Evolutionary conservation across 2,888 invertebrate genomes (phyloP).

Genomic region (Hymenopus coronatus): DNA sequence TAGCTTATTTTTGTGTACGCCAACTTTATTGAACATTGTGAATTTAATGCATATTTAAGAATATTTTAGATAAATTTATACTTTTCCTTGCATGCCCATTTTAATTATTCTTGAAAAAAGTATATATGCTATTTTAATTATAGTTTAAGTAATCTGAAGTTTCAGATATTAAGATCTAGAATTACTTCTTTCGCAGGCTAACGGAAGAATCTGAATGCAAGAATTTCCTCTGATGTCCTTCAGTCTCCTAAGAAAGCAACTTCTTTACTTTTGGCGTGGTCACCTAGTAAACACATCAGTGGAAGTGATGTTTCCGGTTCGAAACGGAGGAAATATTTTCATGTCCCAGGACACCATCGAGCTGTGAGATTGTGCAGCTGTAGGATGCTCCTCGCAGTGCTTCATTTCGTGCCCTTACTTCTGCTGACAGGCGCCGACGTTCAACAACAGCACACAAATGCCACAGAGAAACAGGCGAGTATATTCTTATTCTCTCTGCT

Average conservation of each 20-base stretch:
- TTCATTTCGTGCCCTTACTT: not conserved
- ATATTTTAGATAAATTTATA: too few relatives aligned
- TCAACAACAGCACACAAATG: not conserved
- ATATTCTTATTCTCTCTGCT: not conserved
- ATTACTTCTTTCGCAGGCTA: not conserved
- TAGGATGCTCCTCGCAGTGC: not conserved
- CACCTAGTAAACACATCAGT: not conserved
- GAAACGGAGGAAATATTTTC: not conserved
- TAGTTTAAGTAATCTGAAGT: too few relatives aligned
- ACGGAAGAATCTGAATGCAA: not conserved
- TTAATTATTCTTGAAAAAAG: too few relatives aligned
- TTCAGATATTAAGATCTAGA: not conserved
- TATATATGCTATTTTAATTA: too few relatives aligned
- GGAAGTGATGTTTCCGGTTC: not conserved
- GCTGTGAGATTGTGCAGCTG: not conserved
- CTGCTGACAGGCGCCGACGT: not conserved
- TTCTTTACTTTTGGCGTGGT: not conserved
- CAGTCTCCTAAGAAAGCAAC: not conserved
- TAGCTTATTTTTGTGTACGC: too few relatives aligned
- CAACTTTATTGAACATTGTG: too few relatives aligned
- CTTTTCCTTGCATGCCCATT: too few relatives aligned
- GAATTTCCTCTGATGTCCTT: not conserved
- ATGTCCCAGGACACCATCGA: not conserved
- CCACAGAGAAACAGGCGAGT: not conserved
- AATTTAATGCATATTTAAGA: too few relatives aligned